Evolutionary conservation across 30 jellyfish, hydroid and myxozoan species (phyloP).

Genomic region (Clytia hemisphaerica): DNA sequence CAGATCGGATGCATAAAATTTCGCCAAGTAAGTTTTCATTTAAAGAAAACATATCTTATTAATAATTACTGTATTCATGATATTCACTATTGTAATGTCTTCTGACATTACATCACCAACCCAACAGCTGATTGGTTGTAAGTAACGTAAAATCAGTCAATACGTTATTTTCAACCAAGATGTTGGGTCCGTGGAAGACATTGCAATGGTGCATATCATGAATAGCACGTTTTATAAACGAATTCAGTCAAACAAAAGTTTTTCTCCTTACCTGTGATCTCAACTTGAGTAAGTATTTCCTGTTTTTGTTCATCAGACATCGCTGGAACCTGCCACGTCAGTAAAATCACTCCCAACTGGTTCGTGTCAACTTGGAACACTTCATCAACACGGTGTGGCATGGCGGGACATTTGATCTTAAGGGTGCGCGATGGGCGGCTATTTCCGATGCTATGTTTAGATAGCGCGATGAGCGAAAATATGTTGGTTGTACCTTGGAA

Average conservation of each 20-base stretch:
- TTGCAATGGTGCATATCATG: not conserved
- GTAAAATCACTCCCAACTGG: constrained; percentile 26
- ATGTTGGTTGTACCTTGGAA: not conserved
- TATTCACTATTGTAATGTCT: no score
- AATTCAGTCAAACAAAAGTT: no score
- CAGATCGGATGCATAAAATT: no score
- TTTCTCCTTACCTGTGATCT: no score
- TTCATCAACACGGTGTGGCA: constrained; percentile 28
- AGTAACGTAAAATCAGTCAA: no score
- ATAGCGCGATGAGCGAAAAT: constrained; percentile 19
- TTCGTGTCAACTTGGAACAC: constrained; percentile 37
- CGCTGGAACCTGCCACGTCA: constrained; percentile 44
- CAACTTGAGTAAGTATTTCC: no score
- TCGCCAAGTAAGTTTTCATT: no score
- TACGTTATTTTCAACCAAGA: not conserved
- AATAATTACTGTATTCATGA: no score
- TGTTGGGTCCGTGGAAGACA: not conserved
- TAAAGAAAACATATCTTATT: no score
- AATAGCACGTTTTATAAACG: no score
- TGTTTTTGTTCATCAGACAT: not conserved
- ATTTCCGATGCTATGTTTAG: constrained; percentile 22
- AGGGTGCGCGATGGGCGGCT: constrained; percentile 40
- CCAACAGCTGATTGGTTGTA: no score
- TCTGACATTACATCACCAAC: no score
- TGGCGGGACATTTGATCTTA: constrained; percentile 25